A percentile compares a stretch with the other conserved stretches of the same genome.
phyloP scores from a whole-genome alignment of 2,888 invertebrate species.

The Zelleria hepariella region DNA sequence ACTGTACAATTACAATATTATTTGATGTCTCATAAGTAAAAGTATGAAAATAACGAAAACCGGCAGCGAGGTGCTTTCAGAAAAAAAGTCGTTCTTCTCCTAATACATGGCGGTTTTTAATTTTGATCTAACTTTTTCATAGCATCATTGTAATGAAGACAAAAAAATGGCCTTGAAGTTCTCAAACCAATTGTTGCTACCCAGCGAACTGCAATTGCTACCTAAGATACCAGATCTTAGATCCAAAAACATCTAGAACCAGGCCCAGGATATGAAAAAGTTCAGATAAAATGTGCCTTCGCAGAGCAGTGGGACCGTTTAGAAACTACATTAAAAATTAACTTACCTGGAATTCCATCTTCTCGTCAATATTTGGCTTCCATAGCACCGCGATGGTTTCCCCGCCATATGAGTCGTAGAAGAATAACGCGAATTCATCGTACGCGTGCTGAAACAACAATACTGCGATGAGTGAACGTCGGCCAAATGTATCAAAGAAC shows the following conservation, averaged over 20 bases:
- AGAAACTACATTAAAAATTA: background rate
- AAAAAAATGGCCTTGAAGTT: too few relatives aligned
- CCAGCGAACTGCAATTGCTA: too few relatives aligned
- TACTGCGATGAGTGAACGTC: background rate
- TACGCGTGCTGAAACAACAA: slow-evolving; percentile 74
- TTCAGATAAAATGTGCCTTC: too few relatives aligned
- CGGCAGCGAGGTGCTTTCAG: too few relatives aligned
- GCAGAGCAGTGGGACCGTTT: background rate
- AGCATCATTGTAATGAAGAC: too few relatives aligned
- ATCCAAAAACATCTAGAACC: background rate
- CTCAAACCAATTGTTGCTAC: too few relatives aligned
- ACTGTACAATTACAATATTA: background rate
- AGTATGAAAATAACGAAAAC: too few relatives aligned
- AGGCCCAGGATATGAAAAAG: background rate
- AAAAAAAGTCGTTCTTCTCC: too few relatives aligned
- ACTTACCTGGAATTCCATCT: slow-evolving; percentile 80
- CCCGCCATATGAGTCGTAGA: slow-evolving; percentile 92
- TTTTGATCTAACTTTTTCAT: too few relatives aligned
- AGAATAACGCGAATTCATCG: slow-evolving; percentile 86
- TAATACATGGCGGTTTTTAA: too few relatives aligned
- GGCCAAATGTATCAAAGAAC: background rate
- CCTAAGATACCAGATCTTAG: background rate
- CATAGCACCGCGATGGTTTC: slow-evolving; percentile 86
- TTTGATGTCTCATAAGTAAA: background rate
- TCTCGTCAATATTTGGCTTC: slow-evolving; percentile 77